phyloP scores from a whole-genome alignment of 2,113 vertebrate genomes.

The Amazona guildingii region DNA sequence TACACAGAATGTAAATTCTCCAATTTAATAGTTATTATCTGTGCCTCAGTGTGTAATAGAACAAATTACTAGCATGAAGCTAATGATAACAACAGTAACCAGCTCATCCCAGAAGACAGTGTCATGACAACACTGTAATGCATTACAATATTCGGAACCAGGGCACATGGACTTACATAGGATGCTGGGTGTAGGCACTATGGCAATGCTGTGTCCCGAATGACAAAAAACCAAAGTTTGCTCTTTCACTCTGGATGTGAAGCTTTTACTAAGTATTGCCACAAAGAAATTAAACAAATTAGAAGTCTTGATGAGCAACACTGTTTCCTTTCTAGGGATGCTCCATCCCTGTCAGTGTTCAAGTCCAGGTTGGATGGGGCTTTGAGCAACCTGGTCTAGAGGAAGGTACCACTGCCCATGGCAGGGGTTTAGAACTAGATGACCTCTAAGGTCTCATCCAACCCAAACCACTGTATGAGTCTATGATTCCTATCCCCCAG shows the following conservation, averaged over 20 bases:
- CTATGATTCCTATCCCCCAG: background rate
- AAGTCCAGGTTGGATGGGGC: background rate
- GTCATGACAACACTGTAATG: background rate
- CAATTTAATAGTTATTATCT: background rate
- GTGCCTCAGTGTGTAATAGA: background rate
- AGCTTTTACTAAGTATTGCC: background rate
- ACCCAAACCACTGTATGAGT: background rate
- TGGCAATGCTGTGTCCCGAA: accelerated
- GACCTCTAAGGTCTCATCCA: background rate
- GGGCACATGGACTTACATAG: accelerated
- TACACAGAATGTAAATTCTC: background rate
- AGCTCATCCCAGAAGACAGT: background rate
- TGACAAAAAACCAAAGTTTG: background rate
- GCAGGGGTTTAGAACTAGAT: background rate
- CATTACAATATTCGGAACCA: background rate
- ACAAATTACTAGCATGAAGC: background rate
- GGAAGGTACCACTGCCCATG: background rate
- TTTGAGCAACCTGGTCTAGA: background rate
- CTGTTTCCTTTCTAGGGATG: background rate
- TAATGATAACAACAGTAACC: background rate
- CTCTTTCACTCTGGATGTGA: background rate
- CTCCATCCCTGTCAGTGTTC: background rate
- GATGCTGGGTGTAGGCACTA: background rate
- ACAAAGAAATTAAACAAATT: background rate
- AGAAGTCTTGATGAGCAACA: background rate